Conservation (phyloP, 2,113 vertebrate species). For the Bettongia penicillata region DNA sequence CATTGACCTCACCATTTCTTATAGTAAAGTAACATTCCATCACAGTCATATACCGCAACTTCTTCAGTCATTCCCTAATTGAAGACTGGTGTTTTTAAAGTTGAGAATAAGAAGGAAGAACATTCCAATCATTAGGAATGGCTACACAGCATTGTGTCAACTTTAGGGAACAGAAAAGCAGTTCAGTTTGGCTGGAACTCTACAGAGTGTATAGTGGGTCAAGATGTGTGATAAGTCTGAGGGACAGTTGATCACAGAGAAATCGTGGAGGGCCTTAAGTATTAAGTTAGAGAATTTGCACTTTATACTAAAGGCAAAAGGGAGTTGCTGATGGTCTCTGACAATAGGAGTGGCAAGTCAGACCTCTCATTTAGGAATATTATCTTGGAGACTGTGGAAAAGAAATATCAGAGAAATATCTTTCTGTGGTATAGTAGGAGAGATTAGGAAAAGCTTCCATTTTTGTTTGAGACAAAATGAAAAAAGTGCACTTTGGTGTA, state of each 20-base stretch:
- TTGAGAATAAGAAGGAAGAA: not conserved
- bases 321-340: not conserved
- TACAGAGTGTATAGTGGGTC: not conserved
- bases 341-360: not conserved
- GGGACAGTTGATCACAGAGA: not conserved
- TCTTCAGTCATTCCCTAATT: no score
- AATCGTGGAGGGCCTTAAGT: not conserved
- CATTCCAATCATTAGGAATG: not conserved
- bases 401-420: not conserved
- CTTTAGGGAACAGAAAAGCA: not conserved
- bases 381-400: not conserved
- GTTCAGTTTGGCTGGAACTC: not conserved
- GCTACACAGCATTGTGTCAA: not conserved
- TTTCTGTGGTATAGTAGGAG: not conserved
- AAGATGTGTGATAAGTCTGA: not conserved
- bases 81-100: not conserved
- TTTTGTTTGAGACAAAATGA: not conserved
- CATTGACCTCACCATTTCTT: no score
- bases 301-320: not conserved
- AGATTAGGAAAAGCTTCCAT: not conserved
- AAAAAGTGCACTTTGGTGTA: not conserved
- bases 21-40: no score
- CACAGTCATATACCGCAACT: no score
- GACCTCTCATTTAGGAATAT: not conserved
- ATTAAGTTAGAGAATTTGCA: not conserved